A percentile compares a stretch with the other conserved stretches of the same genome.
Conservation (phyloP, 2,888 invertebrate genomes). For the Drosophila nr. perissopoda region DNA sequence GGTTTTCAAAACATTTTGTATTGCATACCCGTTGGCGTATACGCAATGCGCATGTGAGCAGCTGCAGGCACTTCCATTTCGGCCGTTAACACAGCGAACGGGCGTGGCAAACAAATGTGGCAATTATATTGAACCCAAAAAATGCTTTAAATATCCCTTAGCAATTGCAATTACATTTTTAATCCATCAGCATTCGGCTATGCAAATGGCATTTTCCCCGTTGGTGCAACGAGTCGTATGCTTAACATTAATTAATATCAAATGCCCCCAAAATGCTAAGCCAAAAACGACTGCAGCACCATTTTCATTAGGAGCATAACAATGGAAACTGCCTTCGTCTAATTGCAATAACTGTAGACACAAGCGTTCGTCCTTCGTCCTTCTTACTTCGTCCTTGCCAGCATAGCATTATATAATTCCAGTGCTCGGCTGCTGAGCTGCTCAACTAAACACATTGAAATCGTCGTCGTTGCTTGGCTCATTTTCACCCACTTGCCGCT, state of each 20-base stretch:
- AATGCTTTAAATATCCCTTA: slow-evolving; percentile 19
- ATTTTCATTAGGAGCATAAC: slow-evolving; percentile 72
- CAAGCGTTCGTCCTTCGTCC: slow-evolving; percentile 8
- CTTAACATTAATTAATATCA: slow-evolving; percentile 76
- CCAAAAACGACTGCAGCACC: slow-evolving; percentile 61
- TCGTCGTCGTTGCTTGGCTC: slow-evolving; percentile 41
- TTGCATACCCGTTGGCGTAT: slow-evolving; percentile 21
- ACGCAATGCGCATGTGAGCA: slow-evolving; percentile 26
- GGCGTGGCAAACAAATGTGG: slow-evolving; percentile 22
- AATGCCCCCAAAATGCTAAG: slow-evolving; percentile 58
- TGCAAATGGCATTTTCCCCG: slow-evolving; percentile 52
- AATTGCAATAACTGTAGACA: slow-evolving; percentile 70
- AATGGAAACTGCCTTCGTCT: slow-evolving; percentile 66
- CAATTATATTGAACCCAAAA: slow-evolving; percentile 21
- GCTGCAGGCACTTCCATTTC: slow-evolving; percentile 23
- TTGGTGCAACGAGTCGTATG: slow-evolving; percentile 48
- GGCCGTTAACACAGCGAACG: slow-evolving; percentile 6
- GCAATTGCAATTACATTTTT: slow-evolving; percentile 63
- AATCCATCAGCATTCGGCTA: slow-evolving; percentile 62
- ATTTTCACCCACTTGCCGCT: slow-evolving; percentile 69
- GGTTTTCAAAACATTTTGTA: slow-evolving; percentile 8
- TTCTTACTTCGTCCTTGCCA: slow-evolving; percentile 22
- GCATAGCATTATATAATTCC: slow-evolving; percentile 47
- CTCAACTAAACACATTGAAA: slow-evolving; percentile 19
- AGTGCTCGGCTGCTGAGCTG: slow-evolving; percentile 19